Evolutionary conservation across 64 coral and sea anemone species (phyloP), one percentile per base, ranked within the genome.

Genomic region (Montipora efflorescens): DNA sequence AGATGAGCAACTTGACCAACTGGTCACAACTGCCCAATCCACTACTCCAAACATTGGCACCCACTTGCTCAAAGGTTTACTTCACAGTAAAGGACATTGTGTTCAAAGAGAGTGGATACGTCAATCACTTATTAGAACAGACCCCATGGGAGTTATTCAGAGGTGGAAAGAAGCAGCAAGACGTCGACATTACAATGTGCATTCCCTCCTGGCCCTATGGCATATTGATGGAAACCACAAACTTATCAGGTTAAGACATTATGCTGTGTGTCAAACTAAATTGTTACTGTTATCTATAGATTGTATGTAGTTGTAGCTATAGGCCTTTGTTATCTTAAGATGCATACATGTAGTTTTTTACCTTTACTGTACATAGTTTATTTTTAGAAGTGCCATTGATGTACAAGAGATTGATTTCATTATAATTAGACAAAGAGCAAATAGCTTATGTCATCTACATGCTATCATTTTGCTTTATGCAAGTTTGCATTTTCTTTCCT

Each of bases 21-120:
- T 74, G 70, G 68, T 89, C 14, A 89, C 19, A 67, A 19, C 67
- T 68, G 87, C 78, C 18, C 87, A 88, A 75, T 81, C 4, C n/a
- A 52, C 50, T 57, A 59, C 87, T 47, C 83, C 52, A 57, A 80
- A 43, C 48, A 94, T 82, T 88, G 92, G 92, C 19, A 79, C 88
- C 49, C 28, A 84, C 47, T 74, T 93, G 84, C 75, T 88, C 21
- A 87, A 81, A 79, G 92, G 92, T 15, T 36, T 88, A 68, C 79
- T 89, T 7, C 77, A 73, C 19, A 82, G 85, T 70, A 88, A 87
- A 84, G 91, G 91, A 44, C 82, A 93, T 46, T 48, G 90, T 78
- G 74, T 93, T 36, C 91, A 93, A 59, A 87, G 84, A 81, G 91
- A 93, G 75, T 7, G 75, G 80, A 82, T 94, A 53, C 23, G 92